These are phyloP conservation scores for Opisthocomus hoazin DNA, from an alignment of 2,113 vertebrate genomes.

Conservation along the genomic window DNA sequence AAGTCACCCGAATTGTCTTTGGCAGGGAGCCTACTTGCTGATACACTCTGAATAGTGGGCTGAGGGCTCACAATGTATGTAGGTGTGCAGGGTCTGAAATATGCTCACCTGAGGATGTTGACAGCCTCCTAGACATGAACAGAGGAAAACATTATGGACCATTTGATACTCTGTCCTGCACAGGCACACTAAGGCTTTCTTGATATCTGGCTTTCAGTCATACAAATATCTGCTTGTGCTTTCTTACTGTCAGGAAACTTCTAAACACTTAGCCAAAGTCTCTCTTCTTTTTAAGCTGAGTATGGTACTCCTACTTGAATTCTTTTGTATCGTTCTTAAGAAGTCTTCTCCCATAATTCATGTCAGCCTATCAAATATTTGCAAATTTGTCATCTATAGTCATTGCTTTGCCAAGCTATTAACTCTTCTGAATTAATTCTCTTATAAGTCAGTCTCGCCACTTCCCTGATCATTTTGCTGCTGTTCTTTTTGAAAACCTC, in stretches of 20 bases:
- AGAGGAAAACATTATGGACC: neutral
- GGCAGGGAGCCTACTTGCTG: neutral
- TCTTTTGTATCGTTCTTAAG: neutral
- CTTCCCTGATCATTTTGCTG: neutral
- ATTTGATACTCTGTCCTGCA: neutral
- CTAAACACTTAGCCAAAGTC: neutral
- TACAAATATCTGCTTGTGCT: neutral
- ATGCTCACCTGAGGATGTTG: neutral
- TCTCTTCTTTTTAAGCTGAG: neutral
- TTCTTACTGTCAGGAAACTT: constrained; percentile 3
- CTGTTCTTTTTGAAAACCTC: neutral
- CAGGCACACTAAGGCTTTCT: neutral
- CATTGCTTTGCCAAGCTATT: constrained; percentile 28
- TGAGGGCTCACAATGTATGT: neutral
- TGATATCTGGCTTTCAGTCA: neutral
- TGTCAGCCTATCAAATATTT: constrained; percentile 45
- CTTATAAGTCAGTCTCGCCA: neutral
- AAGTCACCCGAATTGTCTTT: neutral
- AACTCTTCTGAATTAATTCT: constrained; percentile 9
- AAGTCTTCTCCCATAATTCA: constrained; percentile 20
- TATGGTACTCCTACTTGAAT: constrained; percentile 3
- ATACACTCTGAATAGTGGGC: neutral
- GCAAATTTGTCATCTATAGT: constrained; percentile 35
- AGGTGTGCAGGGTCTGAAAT: neutral
- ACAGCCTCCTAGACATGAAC: neutral